A percentile compares a stretch with the other conserved stretches of the same genome.
These are phyloP conservation scores for Drosophila gunungcola DNA, from an alignment of 1,140 invertebrate species.

Conservation along the genomic window DNA sequence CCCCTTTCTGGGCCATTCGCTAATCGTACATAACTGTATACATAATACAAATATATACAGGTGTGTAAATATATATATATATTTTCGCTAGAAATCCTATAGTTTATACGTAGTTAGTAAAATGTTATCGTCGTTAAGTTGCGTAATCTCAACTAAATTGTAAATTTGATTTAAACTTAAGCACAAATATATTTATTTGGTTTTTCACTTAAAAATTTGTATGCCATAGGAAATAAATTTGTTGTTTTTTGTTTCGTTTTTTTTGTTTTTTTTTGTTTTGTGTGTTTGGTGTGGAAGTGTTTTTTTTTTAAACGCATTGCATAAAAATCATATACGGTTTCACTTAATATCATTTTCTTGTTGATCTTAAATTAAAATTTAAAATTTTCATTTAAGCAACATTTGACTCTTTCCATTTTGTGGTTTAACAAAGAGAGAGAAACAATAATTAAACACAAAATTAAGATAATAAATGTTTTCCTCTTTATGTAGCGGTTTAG, in stretches of 20 bases:
- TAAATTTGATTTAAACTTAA: constrained; percentile 82
- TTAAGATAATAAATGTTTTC: constrained; percentile 44
- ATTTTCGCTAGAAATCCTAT: constrained; percentile 71
- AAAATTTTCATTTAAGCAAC: constrained; percentile 61
- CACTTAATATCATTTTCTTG: constrained; percentile 61
- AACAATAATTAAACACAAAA: constrained; percentile 54
- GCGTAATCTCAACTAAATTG: constrained; percentile 80
- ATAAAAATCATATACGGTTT: constrained; percentile 20
- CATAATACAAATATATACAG: constrained; percentile 40
- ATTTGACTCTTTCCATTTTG: constrained; percentile 35
- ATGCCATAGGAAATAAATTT: constrained; percentile 73
- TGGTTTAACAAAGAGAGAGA: constrained; percentile 47
- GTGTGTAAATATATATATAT: constrained; percentile 54
- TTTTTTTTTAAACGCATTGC: constrained; percentile 29
- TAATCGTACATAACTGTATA: constrained; percentile 41
- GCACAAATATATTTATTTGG: constrained; percentile 69
- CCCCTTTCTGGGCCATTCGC: constrained; percentile 23
- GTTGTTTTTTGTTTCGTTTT: constrained; percentile 43
- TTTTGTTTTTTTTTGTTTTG: constrained; percentile 24
- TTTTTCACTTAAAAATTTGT: constrained; percentile 64
- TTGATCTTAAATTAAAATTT: constrained; percentile 49
- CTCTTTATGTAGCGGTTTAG: constrained; percentile 19
- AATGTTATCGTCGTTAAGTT: constrained; percentile 53
- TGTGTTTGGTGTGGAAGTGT: constrained; percentile 33
- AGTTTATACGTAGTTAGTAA: constrained; percentile 49